Evolutionary conservation across 92 coral and sea anemone species (phyloP), one percentile per base, ranked within the genome.

Genomic region (Phymanthus crucifer): DNA sequence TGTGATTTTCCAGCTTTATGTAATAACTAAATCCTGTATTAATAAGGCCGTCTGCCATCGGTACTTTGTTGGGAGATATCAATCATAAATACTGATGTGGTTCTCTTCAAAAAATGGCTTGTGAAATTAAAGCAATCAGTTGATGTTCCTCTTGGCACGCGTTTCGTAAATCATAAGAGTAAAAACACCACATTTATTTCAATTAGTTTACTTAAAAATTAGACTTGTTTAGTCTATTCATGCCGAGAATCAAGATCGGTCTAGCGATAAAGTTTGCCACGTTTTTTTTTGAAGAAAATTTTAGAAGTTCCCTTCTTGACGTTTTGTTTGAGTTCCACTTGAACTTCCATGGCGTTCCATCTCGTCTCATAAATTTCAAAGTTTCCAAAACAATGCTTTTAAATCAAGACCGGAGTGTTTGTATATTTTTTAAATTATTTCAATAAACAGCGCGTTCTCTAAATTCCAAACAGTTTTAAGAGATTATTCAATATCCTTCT

Each of bases 181-280:
- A 43, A 43, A 38, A 38, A 4, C 43, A 6, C 43, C 43, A 10
- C 43, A 10, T 38, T 38, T 38, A 27, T 61, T n/a, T 57, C 31
- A 57, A 24, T 61, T 61, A 2, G 32, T 61, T 61, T 61, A 61
- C 34, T 61, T 61, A 13, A 61, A 61, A 61, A 61, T 27, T 24
- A 24, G 68, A 27, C 16, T 61, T 61, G 68, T 61, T 61, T 61
- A 61, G 68, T 61, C 68, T 61, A 54, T 54, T 61, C 33, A 29
- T 29, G 3, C 29, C 3, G 17, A 8, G 68, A 61, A 24, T 26
- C 18, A 29, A 61, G 32, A 61, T 61, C 29, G 6, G 64, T 21
- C 23, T 54, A n/a, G 64, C 13, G 68, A 61, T 24, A 27, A 11
- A 17, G 11, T 61, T 61, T 61, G n/a, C n/a, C n/a, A n/a, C 34